phyloP scores from a whole-genome alignment of 2,888 invertebrate species.

The Malthinus seriepunctatus region DNA sequence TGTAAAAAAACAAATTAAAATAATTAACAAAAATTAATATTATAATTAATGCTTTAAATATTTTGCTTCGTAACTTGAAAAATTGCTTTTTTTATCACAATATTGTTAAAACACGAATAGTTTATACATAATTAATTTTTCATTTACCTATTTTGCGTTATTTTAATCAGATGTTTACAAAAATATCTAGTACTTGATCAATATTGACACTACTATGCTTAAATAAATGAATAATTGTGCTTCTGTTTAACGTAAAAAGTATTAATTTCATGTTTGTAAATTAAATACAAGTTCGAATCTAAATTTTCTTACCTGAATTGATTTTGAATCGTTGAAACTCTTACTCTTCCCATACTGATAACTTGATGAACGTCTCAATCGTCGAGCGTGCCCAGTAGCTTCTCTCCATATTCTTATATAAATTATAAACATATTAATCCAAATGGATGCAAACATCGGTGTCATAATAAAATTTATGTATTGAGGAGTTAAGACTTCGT shows the following conservation, averaged over 20 bases:
- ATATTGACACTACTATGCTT: background rate
- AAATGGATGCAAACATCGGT: conserved; percentile 73
- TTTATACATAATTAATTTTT: background rate
- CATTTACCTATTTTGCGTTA: background rate
- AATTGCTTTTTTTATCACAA: too few relatives aligned
- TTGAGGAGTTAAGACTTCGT: conserved; percentile 60
- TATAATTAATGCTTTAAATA: background rate
- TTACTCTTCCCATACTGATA: conserved; percentile 57
- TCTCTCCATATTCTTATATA: conserved; percentile 81
- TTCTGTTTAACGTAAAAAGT: background rate
- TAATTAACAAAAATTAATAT: background rate
- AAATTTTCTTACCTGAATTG: conserved; percentile 64
- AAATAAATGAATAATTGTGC: conserved; percentile 3
- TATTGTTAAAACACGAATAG: background rate
- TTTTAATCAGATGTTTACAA: background rate
- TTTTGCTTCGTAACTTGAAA: too few relatives aligned
- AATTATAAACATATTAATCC: conserved; percentile 74
- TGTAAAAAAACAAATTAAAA: conserved; percentile 47
- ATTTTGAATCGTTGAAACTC: conserved; percentile 68
- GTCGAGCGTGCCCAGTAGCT: conserved; percentile 71
- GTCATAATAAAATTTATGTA: conserved; percentile 60
- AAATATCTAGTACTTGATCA: background rate
- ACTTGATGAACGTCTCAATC: conserved; percentile 66
- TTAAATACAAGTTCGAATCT: background rate
- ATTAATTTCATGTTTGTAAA: background rate